These are phyloP conservation scores for silkworm (Bombyx mori) DNA, from an alignment of 1,140 invertebrate species.

Conservation along the genomic window ASM3026992v2 NC_085122.1:3559501-3560000, in stretches of 20 bases:
- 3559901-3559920: conserved; percentile 44
- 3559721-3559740: conserved; percentile 8
- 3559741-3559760: conserved; percentile 12
- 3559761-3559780: conserved; percentile 17
- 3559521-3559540: conserved; percentile 62
- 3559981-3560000: conserved; percentile 42
- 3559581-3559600: conserved; percentile 10
- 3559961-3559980: conserved; percentile 43
- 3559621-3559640: conserved; percentile 51
- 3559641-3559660: conserved; percentile 46
- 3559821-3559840: conserved; percentile 28
- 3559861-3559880: conserved; percentile 29
- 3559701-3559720: conserved; percentile 8
- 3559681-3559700: conserved; percentile 21
- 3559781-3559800: conserved; percentile 18
- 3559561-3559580: conserved; percentile 7
- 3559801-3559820: conserved; percentile 31
- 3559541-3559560: conserved; percentile 31
- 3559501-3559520: conserved; percentile 53
- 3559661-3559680: conserved; percentile 39
- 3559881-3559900: conserved; percentile 24
- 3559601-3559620: conserved; percentile 49
- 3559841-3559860: conserved; percentile 16
- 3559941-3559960: conserved; percentile 39
- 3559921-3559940: conserved; percentile 31